Evolutionary conservation across 2,888 invertebrate species (phyloP), one percentile per base, ranked within the genome.

Genomic region (Venusia cambrica): DNA sequence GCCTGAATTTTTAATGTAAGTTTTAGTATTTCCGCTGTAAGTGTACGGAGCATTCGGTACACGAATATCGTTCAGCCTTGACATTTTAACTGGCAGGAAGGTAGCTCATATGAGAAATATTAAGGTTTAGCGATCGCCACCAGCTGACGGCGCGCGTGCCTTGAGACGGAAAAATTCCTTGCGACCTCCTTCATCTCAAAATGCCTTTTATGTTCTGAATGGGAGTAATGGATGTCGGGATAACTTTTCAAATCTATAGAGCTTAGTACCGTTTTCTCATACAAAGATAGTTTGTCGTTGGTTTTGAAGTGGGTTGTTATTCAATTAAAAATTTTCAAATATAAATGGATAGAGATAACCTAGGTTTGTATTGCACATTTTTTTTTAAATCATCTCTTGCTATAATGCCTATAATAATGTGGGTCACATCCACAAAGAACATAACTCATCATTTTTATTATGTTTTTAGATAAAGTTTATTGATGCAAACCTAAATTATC

Each of bases 81-180:
- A 51, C 60, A 57, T 56, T 67, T 68, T 70, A 57, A 57, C 46
- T 29, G 34, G 54, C n/a, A n/a, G 50, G 46, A 55, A 61, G 57
- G 58, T 62, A 65, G 61, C 64, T 73, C 67, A 70, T 71, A 71
- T 65, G 69, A 75, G 72, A 74, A 78, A 77, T 78, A 78, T 78
- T 68, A 76, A 76, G 75, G 73, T 65, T 71, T 72, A 65, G 73
- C 74, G 70, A 76, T 80, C 73, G 71, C 68, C 70, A 67, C 51
- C 76, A 80, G 77, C 76, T 77, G 79, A 63, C 77, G 51, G 58
- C 54, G 58, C 64, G 70, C 75, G 73, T 73, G 72, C 67, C 70
- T 68, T 55, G 33, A 57, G 51, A 55, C 57, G 60, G 58, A 67
- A 71, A 62, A 64, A 62, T 62, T 57, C 56, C 54, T 37, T 37